These are phyloP conservation scores for Synanthedon myopaeformis DNA, from an alignment of 2,888 invertebrate genomes.

Conservation along the genomic window DNA sequence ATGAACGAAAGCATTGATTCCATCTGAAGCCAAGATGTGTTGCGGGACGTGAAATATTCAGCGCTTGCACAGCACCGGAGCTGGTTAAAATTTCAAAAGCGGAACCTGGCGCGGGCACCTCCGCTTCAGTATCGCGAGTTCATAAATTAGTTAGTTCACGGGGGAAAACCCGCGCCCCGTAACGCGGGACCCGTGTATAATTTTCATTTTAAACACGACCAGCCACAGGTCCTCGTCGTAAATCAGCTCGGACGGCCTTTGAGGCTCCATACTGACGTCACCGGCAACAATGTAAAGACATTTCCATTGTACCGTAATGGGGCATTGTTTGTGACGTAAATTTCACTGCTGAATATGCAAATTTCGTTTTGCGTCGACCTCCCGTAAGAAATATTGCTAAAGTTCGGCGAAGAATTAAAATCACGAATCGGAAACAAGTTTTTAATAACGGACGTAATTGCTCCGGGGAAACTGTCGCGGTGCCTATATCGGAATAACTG, in stretches of 20 bases:
- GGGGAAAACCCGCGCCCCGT: constrained; percentile 50
- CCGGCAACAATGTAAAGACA: constrained; percentile 62
- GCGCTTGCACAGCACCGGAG: constrained; percentile 32
- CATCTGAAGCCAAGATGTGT: constrained; percentile 35
- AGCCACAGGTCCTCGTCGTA: constrained; percentile 57
- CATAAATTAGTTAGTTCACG: constrained; percentile 64
- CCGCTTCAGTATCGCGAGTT: constrained; percentile 51
- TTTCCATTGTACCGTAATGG: constrained; percentile 63
- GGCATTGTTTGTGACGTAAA: constrained; percentile 65
- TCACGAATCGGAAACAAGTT: constrained; percentile 52
- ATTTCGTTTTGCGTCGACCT: constrained; percentile 54
- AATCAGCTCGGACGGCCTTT: constrained; percentile 47
- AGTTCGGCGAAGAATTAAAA: constrained; percentile 62
- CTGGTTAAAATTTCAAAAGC: constrained; percentile 61
- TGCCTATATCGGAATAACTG: background rate
- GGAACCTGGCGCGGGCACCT: constrained; percentile 32
- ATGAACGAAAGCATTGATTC: constrained; percentile 21
- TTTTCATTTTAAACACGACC: constrained; percentile 59
- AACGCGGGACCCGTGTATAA: constrained; percentile 51
- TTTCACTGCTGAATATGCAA: constrained; percentile 65
- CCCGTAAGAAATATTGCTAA: constrained; percentile 58
- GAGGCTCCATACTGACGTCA: constrained; percentile 15
- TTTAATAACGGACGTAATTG: constrained; percentile 33
- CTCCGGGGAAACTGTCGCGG: constrained; percentile 9
- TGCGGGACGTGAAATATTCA: constrained; percentile 43